Base-by-base conservation (phyloP, 2,113 vertebrate genomes). In the Tympanuchus pallidicinctus region DNA sequence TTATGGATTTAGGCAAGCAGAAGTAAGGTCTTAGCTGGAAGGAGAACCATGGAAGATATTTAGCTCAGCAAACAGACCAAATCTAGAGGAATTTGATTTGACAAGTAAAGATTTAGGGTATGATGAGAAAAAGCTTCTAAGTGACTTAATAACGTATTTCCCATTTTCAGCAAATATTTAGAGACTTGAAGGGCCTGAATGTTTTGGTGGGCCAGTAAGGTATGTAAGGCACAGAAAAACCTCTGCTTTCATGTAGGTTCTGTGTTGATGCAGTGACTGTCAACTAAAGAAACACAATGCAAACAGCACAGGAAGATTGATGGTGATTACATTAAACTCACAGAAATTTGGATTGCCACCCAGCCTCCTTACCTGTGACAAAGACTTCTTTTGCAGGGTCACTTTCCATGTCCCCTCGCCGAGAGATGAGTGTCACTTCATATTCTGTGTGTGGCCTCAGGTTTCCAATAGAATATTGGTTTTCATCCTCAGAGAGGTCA, bases 381-480 rank as follows among this genome's bases (percentile, higher is more conserved):
- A 99, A 99, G 48, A 97, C 97, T 81, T 98, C 98, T 34, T 95
- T 98, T 50, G 98, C 94, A 0, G 99, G 98, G 45, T 98, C 96
- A 4, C 99, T 99, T 19, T 92, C 92, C 97, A 98, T 98, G 43
- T 98, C 97, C 6, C 98, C 98, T 19, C 97, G 97, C 8, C 93
- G 98, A 40, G 99, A 99, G 71, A 97, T 92, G 17, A 99, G 98
- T 0, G 96, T 98, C 87, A 99, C 98, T 82, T 99, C 98, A 1
- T 99, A 99, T 65, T 99, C 98, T 0, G 98, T 99, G 98, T 99
- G 98, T 0, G 99, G 99, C 70, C 79, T 93, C 81, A 99, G 98
- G 88, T 98, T 96, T 63, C 98, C 98, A 13, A 99, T 98, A 86
- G 99, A 99, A 95, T 99, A 98, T 88, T 99, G 99, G 73, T 97